phyloP scores from a whole-genome alignment of 2,797 vertebrate species.

The Mionectes olivaceus region DNA sequence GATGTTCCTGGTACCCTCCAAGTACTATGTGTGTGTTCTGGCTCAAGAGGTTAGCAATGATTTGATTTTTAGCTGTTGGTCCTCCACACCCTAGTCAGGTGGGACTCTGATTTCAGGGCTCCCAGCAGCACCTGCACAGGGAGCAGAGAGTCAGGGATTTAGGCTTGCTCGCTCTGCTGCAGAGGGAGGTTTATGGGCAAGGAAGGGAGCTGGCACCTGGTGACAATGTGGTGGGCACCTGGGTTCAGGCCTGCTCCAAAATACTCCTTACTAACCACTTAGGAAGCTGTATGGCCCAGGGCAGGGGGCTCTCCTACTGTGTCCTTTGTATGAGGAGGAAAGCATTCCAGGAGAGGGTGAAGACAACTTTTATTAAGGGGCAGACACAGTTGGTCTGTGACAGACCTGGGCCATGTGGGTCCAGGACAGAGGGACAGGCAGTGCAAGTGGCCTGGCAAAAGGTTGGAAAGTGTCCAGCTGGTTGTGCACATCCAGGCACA shows the following conservation, averaged over 20 bases:
- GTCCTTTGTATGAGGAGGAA: not conserved
- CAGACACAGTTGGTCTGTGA: not conserved
- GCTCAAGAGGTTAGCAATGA: fast-evolving
- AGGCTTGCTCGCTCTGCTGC: not conserved
- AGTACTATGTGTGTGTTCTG: not conserved
- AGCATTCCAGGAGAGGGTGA: not conserved
- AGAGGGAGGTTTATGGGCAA: not conserved
- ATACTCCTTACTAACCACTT: not conserved
- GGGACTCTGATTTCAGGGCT: not conserved
- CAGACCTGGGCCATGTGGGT: fast-evolving
- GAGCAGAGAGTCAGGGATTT: not conserved
- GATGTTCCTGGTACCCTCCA: fast-evolving
- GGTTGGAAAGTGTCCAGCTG: not conserved
- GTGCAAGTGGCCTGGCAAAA: not conserved
- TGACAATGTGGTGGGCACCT: not conserved
- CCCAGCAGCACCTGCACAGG: not conserved
- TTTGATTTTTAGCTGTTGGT: not conserved
- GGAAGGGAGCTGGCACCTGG: not conserved
- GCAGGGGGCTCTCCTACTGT: not conserved
- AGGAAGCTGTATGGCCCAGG: not conserved
- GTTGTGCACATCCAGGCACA: not conserved
- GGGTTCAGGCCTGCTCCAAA: not conserved
- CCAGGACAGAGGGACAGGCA: not conserved
- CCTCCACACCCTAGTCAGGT: not conserved
- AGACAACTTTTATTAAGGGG: not conserved